Evolutionary conservation across 1,140 invertebrate species (phyloP).

Genomic region (Gyrodactylus bullatarudis): DNA sequence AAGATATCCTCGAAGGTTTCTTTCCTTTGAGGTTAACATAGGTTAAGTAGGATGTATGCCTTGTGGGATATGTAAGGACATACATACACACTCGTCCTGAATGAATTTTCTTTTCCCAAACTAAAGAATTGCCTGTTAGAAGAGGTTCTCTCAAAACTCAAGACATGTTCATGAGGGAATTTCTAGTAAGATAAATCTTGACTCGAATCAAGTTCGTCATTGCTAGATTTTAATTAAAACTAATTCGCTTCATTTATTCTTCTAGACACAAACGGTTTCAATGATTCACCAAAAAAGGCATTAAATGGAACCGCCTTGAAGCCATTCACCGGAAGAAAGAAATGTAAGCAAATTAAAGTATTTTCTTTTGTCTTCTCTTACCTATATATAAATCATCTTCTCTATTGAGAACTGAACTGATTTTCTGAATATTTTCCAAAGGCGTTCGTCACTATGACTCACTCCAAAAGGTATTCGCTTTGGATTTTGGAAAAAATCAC

Average conservation of each 20-base stretch:
- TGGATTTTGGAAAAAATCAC: no score
- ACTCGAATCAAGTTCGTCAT: not conserved
- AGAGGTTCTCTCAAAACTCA: not conserved
- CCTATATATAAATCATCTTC: not conserved
- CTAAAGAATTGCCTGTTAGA: not conserved
- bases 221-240: not conserved
- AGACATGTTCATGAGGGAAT: not conserved
- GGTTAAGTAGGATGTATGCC: no score
- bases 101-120: not conserved
- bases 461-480: no score
- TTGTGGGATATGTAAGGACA: no score
- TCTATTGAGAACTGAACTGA: not conserved
- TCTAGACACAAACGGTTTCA: not conserved
- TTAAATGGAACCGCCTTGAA: not conserved
- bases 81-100: not conserved
- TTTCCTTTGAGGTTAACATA: no score
- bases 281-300: not conserved
- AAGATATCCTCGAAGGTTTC: no score
- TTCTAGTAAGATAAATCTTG: not conserved
- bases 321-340: not conserved
- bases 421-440: not conserved
- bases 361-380: not conserved
- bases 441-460: no score
- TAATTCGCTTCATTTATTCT: not conserved
- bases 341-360: not conserved